phyloP scores from a whole-genome alignment of 2,113 vertebrate genomes.

The Cephalopholis sonnerati region DNA sequence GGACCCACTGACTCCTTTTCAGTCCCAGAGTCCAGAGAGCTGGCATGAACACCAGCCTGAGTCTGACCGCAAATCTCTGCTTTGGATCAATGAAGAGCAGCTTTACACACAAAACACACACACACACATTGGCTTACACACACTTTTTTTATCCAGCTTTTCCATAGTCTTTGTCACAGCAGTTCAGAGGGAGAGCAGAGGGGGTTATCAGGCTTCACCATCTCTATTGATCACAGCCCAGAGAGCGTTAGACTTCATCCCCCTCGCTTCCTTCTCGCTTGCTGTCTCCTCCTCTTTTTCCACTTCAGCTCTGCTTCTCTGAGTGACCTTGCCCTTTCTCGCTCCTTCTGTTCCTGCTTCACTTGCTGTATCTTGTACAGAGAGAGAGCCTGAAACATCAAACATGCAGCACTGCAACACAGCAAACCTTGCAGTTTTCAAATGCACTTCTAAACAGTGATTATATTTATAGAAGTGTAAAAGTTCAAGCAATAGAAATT shows the following conservation, averaged over 20 bases:
- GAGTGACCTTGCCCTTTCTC: conserved; percentile 25
- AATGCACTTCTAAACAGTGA: neutral
- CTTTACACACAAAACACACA: conserved; percentile 14
- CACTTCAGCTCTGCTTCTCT: conserved; percentile 15
- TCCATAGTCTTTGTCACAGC: conserved; percentile 5
- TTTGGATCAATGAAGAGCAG: conserved; percentile 46
- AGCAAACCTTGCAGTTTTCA: neutral
- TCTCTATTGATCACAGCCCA: conserved; percentile 55
- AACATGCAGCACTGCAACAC: neutral
- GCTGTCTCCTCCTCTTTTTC: conserved; percentile 5
- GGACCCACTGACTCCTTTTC: conserved; percentile 36
- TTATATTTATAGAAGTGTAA: too few relatives aligned
- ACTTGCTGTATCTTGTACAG: neutral
- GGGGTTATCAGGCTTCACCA: conserved; percentile 50
- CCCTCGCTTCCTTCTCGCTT: neutral
- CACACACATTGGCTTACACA: neutral
- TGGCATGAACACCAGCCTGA: conserved; percentile 23
- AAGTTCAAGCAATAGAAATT: neutral
- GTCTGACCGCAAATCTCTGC: conserved; percentile 46
- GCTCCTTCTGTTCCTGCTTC: neutral
- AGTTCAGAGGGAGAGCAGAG: conserved; percentile 42
- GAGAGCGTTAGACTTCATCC: conserved; percentile 9
- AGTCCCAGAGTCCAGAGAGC: conserved; percentile 11
- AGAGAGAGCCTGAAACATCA: neutral
- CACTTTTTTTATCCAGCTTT: conserved; percentile 12